Evolutionary conservation across 1,140 invertebrate species (phyloP).

Genomic region (Nixonia krombeini): DNA sequence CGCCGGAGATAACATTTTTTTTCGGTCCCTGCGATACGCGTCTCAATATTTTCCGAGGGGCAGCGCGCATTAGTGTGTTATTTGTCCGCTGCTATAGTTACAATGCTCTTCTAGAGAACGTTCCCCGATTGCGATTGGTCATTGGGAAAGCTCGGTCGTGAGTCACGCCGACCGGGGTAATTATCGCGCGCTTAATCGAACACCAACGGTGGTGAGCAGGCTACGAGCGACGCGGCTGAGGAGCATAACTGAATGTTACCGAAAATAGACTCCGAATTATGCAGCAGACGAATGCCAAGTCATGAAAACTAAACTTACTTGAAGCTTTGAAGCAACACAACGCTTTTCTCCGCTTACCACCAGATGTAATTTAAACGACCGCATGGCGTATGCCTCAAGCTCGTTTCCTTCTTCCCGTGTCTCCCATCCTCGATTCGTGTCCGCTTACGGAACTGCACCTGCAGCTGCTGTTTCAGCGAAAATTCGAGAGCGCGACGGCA

Average conservation of each 20-base stretch:
- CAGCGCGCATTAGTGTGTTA: too few relatives aligned
- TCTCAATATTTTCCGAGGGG: background rate
- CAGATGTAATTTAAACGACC: slow-evolving; percentile 30
- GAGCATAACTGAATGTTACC: slow-evolving; percentile 48
- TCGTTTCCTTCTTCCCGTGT: slow-evolving; percentile 18
- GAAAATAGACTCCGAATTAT: slow-evolving; percentile 56
- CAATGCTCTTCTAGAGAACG: background rate
- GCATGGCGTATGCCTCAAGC: slow-evolving; percentile 21
- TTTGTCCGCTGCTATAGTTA: too few relatives aligned
- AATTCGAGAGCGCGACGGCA: slow-evolving; percentile 3
- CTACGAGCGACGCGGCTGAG: slow-evolving; percentile 7
- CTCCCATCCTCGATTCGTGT: slow-evolving; percentile 11
- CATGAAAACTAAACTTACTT: slow-evolving; percentile 59
- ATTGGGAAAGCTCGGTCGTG: too few relatives aligned
- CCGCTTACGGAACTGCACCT: slow-evolving; percentile 6
- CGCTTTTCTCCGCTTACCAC: slow-evolving; percentile 41
- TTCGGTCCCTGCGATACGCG: background rate
- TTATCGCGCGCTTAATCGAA: too few relatives aligned
- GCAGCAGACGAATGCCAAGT: slow-evolving; percentile 56
- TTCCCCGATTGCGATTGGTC: too few relatives aligned
- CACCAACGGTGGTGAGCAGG: too few relatives aligned
- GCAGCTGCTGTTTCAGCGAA: slow-evolving; percentile 5
- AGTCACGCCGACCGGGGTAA: too few relatives aligned
- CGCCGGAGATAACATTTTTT: slow-evolving; percentile 6
- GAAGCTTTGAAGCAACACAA: slow-evolving; percentile 46